Percentiles rank a stretch among this genome's conserved stretches.
phyloP scores from a whole-genome alignment of 23 tunicate genomes.

The Halocynthia aurantium region DNA sequence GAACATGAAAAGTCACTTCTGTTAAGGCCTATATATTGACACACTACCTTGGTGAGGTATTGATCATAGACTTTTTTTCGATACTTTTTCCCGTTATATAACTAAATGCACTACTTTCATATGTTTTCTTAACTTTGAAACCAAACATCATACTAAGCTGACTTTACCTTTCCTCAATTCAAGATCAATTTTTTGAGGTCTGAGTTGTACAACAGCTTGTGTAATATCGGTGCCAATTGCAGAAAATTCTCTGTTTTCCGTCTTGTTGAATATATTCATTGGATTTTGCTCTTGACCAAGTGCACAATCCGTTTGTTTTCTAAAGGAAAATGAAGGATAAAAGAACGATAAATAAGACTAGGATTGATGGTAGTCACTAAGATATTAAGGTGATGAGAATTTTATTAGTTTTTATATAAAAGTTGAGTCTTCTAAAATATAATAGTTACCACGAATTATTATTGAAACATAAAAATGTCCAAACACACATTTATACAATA shows the following conservation, averaged over 20 bases:
- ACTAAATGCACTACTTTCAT: no score
- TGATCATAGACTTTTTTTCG: no score
- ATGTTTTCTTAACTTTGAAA: neutral
- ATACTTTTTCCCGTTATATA: no score
- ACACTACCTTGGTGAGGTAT: no score
- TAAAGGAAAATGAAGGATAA: neutral
- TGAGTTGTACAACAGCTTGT: neutral
- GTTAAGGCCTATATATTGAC: neutral
- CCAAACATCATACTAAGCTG: neutral
- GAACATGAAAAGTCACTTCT: neutral
- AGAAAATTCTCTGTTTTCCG: conserved; percentile 4
- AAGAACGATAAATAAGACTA: no score
- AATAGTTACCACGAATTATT: no score
- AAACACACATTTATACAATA: no score
- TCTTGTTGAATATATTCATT: neutral
- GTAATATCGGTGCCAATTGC: neutral
- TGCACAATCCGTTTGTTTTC: conserved; percentile 10
- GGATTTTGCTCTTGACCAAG: conserved; percentile 12
- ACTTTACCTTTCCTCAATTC: conserved; percentile 19
- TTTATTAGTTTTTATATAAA: no score
- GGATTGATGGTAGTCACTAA: no score
- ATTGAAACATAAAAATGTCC: no score
- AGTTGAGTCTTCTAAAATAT: no score
- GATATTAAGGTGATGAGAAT: no score
- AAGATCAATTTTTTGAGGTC: conserved; percentile 26